These are phyloP conservation scores for Hypocryptadius cinnamomeus DNA, from an alignment of 2,113 vertebrate genomes.

Conservation along the genomic window DNA sequence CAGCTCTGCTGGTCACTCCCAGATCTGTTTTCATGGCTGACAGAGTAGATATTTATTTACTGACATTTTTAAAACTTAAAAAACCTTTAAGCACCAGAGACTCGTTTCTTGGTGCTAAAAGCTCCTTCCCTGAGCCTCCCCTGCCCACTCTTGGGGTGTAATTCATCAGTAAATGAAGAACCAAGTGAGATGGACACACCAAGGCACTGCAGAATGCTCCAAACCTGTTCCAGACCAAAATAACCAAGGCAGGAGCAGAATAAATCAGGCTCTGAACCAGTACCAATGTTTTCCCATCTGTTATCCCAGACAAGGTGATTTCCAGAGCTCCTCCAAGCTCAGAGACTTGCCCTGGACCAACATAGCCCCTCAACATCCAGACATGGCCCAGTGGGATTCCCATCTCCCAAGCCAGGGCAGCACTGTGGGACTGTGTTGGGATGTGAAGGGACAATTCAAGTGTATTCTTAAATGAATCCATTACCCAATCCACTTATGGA, in stretches of 20 bases:
- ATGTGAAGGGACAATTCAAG: background rate
- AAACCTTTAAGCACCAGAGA: background rate
- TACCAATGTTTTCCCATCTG: accelerated
- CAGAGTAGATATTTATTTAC: background rate
- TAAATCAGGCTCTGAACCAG: background rate
- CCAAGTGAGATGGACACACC: accelerated
- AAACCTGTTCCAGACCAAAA: background rate
- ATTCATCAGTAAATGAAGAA: background rate
- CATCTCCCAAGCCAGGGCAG: background rate
- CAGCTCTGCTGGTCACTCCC: background rate
- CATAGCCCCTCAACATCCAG: background rate
- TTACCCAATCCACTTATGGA: background rate
- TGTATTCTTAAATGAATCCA: background rate
- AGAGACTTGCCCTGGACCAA: background rate
- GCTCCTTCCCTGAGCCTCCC: background rate
- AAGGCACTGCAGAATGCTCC: background rate
- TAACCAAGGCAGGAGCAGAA: background rate
- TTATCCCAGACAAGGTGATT: background rate
- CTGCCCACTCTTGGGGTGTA: too few species aligned
- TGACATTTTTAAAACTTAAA: background rate
- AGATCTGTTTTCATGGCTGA: background rate
- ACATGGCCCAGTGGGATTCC: accelerated
- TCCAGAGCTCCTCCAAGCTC: background rate
- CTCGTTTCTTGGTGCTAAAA: background rate
- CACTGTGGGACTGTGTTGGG: background rate